Base-by-base conservation (phyloP, 2,113 vertebrate species). In the Sminthopsis crassicaudata region DNA sequence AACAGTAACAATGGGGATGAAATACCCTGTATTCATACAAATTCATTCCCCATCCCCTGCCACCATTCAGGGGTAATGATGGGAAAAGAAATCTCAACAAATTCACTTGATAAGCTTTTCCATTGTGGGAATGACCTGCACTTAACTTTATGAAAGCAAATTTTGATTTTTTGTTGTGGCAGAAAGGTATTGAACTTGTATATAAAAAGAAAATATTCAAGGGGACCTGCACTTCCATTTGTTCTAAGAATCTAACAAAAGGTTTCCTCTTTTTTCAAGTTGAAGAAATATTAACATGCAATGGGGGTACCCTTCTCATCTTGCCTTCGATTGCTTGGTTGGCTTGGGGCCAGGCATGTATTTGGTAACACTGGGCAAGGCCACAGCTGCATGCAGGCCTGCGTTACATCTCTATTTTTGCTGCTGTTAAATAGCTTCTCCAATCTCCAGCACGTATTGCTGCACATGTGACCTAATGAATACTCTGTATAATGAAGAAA, bases 371-470 rank as follows among this genome's bases (percentile, higher is more conserved):
- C 52, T 50, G 30, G 36, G 89, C 92, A 89, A 96, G 90, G 76
- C 95, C 93, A 90, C 91, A 96, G 89, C 93, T 91, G 89, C 27
- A 0, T 14, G 51, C 53, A 9, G 0, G 53, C 22, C 92, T 91
- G 53, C 23, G 0, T 7, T 2, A 89, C 91, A 22, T 91, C 76
- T 95, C 54, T 94, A 14, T 89, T 95, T 91, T 93, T 91, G 89
- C 46, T 89, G 76, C 90, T 36, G 54, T 91, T 93, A 91, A 96
- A 91, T 46, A 57, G 89, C 27, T 92, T 89, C 92, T 97, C 91
- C 52, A 25, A 1, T 95, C 95, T 90, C 46, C 91, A 90, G 27
- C 53, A 60, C 50, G 57, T 91, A 52, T 76, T 27, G 67, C 55
- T 91, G 89, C 92, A 90, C 67, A n/a, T 16, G 90, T 84, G 84